These are phyloP conservation scores for Melanaphis sacchari DNA, from an alignment of 1,140 invertebrate genomes.

Conservation along the genomic window DNA sequence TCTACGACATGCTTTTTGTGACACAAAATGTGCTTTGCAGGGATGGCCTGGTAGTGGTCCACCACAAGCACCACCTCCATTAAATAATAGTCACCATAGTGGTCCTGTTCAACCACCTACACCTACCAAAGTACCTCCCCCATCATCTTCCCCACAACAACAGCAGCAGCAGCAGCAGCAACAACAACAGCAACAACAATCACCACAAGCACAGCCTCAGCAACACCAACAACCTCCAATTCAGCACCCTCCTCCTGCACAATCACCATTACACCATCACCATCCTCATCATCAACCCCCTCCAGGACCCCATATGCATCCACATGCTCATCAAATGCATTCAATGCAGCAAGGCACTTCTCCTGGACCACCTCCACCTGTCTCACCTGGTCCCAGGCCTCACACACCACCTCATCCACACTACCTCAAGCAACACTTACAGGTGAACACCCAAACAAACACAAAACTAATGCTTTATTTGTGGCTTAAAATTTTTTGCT, in stretches of 20 bases:
- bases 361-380: slow-evolving; percentile 59
- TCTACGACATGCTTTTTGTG: slow-evolving; percentile 43
- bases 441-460: slow-evolving; percentile 62
- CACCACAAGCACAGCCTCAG: slow-evolving; percentile 41
- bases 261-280: slow-evolving; percentile 58
- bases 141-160: slow-evolving; percentile 49
- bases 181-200: slow-evolving; percentile 35
- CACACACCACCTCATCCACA: slow-evolving; percentile 63
- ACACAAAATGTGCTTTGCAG: slow-evolving; percentile 53
- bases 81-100: slow-evolving; percentile 55
- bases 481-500: slow-evolving; percentile 1
- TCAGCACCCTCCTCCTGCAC: slow-evolving; percentile 52
- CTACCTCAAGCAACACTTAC: slow-evolving; percentile 75
- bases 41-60: slow-evolving; percentile 55
- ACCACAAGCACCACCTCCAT: slow-evolving; percentile 53
- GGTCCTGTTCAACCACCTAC: slow-evolving; percentile 48
- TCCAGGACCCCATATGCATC: slow-evolving; percentile 47
- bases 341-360: slow-evolving; percentile 58
- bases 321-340: slow-evolving; percentile 58
- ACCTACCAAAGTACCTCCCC: slow-evolving; percentile 58
- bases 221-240: slow-evolving; percentile 39
- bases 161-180: slow-evolving; percentile 53
- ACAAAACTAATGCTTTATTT: slow-evolving; percentile 38
- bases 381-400: slow-evolving; percentile 61
- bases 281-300: slow-evolving; percentile 47